Percentiles rank a stretch among this genome's conserved stretches.
Evolutionary conservation across 1,140 invertebrate species (phyloP).

Genomic region (Antheraea mylitta): DNA sequence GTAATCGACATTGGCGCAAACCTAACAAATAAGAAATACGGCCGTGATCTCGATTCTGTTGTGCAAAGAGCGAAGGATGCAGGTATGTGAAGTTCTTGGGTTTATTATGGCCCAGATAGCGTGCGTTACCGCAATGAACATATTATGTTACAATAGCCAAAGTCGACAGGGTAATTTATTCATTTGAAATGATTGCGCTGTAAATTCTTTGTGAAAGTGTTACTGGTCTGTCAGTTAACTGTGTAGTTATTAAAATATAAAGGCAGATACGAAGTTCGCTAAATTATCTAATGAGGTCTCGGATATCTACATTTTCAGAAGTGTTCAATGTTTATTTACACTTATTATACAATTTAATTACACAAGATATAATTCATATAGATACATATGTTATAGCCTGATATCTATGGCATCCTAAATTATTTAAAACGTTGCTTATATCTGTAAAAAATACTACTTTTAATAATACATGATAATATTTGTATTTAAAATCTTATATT

Average conservation of each 20-base stretch:
- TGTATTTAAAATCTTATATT: no score
- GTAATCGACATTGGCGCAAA: slow-evolving; percentile 96
- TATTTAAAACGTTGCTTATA: no score
- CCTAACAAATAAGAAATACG: slow-evolving; percentile 96
- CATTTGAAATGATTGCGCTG: slow-evolving; percentile 22
- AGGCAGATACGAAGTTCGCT: not conserved
- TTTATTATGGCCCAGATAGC: slow-evolving; percentile 5
- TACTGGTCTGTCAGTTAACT: not conserved
- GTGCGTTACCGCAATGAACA: slow-evolving; percentile 14
- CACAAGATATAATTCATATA: no score
- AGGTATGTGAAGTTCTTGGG: slow-evolving; percentile 78
- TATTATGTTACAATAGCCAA: slow-evolving; percentile 11
- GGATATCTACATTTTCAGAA: not conserved
- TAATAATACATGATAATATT: no score
- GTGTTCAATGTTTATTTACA: not conserved
- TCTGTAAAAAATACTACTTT: no score
- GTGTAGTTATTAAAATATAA: slow-evolving; percentile 5
- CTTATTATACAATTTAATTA: no score
- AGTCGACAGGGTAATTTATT: slow-evolving; percentile 24
- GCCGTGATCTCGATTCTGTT: slow-evolving; percentile 94
- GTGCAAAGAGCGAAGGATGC: slow-evolving; percentile 95
- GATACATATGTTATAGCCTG: no score
- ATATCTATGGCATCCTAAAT: no score
- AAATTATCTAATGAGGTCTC: not conserved
- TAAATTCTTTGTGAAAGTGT: slow-evolving; percentile 21